phyloP scores from a whole-genome alignment of 2,888 invertebrate genomes.

The Physocephala rufipes region DNA sequence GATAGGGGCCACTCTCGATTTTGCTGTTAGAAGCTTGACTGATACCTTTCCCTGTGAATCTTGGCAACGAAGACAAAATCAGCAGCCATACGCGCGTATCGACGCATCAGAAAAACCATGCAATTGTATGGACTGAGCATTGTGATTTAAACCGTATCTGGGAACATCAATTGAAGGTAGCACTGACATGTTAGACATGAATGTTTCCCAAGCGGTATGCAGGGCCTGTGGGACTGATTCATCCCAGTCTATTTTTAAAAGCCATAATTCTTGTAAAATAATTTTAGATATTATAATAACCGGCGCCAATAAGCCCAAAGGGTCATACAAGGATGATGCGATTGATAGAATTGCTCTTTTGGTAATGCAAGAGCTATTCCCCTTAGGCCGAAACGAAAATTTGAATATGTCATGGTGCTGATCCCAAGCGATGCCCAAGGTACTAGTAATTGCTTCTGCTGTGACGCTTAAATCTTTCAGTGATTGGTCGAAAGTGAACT shows the following conservation, averaged over 20 bases:
- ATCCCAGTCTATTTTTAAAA: slow-evolving; percentile 28
- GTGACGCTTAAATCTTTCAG: slow-evolving; percentile 13
- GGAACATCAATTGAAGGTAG: slow-evolving; percentile 1
- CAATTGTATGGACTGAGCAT: slow-evolving; percentile 18
- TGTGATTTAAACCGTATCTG: slow-evolving; percentile 18
- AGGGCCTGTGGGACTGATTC: slow-evolving; percentile 19
- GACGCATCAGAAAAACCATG: too few relatives aligned
- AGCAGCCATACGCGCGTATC: slow-evolving; percentile 39
- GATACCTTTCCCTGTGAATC: slow-evolving; percentile 12
- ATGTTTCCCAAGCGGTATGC: background rate
- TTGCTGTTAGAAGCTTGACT: slow-evolving; percentile 16
- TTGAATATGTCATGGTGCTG: slow-evolving; percentile 15
- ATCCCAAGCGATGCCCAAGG: slow-evolving; percentile 31
- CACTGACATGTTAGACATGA: too few relatives aligned
- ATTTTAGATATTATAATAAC: too few relatives aligned
- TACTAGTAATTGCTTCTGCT: slow-evolving; percentile 15
- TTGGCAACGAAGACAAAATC: slow-evolving; percentile 25
- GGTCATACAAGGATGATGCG: slow-evolving; percentile 39
- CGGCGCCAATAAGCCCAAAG: slow-evolving; percentile 32
- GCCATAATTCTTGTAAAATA: slow-evolving; percentile 34
- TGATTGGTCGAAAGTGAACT: too few relatives aligned
- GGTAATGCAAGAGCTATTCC: too few relatives aligned
- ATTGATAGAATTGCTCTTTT: slow-evolving; percentile 30
- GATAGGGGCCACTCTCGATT: too few relatives aligned
- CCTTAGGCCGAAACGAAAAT: too few relatives aligned